Evolutionary conservation across 2,797 vertebrate genomes (phyloP).

Genomic region (Enteromius unitaeniatus): DNA sequence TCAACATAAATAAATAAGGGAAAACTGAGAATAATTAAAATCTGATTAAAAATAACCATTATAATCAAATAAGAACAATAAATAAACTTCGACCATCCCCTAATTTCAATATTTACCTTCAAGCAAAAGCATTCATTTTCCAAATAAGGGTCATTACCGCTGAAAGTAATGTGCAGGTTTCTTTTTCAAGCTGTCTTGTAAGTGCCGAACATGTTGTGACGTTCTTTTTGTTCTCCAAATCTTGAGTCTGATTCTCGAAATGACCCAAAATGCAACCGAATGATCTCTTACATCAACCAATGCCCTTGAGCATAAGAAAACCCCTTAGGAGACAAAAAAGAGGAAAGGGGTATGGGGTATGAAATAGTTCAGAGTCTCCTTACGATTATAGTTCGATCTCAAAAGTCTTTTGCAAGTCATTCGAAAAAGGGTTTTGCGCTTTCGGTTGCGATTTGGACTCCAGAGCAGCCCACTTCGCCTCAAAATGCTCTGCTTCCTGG

Average conservation of each 20-base stretch:
- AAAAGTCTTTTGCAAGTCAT: slow-evolving; percentile 87
- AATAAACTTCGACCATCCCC: slow-evolving; percentile 74
- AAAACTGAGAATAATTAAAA: slow-evolving; percentile 62
- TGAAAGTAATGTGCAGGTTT: slow-evolving; percentile 42
- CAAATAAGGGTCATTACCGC: slow-evolving; percentile 62
- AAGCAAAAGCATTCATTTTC: slow-evolving; percentile 61
- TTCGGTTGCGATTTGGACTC: slow-evolving; percentile 82
- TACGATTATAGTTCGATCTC: slow-evolving; percentile 86
- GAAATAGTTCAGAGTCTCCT: slow-evolving; percentile 46
- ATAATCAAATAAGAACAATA: slow-evolving; percentile 76
- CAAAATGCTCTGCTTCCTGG: slow-evolving; percentile 87
- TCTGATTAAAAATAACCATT: slow-evolving; percentile 68
- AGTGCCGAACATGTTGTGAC: slow-evolving; percentile 35
- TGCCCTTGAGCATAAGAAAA: slow-evolving; percentile 32
- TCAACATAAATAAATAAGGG: slow-evolving; percentile 75
- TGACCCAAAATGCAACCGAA: slow-evolving; percentile 31
- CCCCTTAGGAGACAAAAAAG: slow-evolving; percentile 51
- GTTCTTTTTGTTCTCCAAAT: slow-evolving; percentile 17
- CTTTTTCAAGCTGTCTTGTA: slow-evolving; percentile 28
- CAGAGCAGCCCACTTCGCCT: slow-evolving; percentile 91
- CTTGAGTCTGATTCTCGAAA: slow-evolving; percentile 26
- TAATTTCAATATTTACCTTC: slow-evolving; percentile 48
- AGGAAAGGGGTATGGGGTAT: slow-evolving; percentile 61
- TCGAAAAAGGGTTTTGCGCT: slow-evolving; percentile 87
- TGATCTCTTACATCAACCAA: slow-evolving; percentile 37